Base-by-base conservation (phyloP, 2,888 invertebrate species). In the Eledona agricola region DNA sequence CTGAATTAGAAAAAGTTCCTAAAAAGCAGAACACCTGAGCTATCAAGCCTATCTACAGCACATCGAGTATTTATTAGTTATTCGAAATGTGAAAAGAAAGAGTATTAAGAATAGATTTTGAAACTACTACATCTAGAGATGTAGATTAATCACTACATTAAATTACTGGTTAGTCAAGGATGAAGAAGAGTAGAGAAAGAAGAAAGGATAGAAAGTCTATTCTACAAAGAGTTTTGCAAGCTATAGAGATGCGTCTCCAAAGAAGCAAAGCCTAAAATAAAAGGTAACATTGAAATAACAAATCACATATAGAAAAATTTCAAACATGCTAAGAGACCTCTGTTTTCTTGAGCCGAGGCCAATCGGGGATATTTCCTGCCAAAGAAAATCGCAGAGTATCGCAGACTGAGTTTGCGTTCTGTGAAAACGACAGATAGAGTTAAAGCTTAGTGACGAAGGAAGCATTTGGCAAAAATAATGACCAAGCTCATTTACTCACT, bases 1-100 rank as follows among this genome's bases (percentile, higher is more conserved):
- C 78, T 80, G 80, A 78, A 83, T 84, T 73, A 83, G 80, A 82
- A 83, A 85, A 76, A 85, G 78, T 73, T 81, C 85, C 85, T 85
- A 83, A 77, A 54, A 82, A 81, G 79, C 77, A 77, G 64, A 65
- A 67, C 60, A 66, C 65, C 66, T 67, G 50, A 68, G 67, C 66
- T 65, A 63, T 60, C 56, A 45, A 57, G 43, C 42, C 47, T 58
- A 57, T 59, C 54, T 59, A 59, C 59, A 59, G 59, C 59, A 52
- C 37, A 57, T 38, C 43, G 26, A 49, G 17, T 29, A 28, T 49
- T 28, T 35, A 31, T 40, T 47, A 57, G 43, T 43, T 42, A 50
- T 31, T 26, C 37, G 32, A 37, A 32, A 25, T 51, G 32, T 43
- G 29, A 29, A 50, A 15, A 40, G 26, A 25, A 23, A 32, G 9